Conservation (phyloP, 2,888 invertebrate genomes). For the Neoaliturus tenellus region DNA sequence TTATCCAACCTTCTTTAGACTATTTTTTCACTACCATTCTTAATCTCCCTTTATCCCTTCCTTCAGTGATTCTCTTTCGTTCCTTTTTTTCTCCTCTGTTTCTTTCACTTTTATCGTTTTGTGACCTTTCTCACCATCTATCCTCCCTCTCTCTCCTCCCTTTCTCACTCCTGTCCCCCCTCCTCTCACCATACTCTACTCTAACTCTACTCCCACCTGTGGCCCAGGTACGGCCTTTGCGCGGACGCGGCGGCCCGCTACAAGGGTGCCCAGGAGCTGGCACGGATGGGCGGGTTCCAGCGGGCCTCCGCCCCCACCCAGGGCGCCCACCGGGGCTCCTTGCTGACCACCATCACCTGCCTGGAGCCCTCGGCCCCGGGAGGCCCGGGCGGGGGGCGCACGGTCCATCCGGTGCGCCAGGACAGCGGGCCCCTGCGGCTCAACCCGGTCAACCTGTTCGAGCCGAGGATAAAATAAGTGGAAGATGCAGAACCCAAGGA, state of each 20-base stretch:
- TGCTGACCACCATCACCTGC: constrained; percentile 72
- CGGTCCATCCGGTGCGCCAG: not conserved
- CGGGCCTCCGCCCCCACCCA: constrained; percentile 70
- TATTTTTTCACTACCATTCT: too few relatives aligned
- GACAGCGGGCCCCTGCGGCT: not conserved
- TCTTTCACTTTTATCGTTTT: too few relatives aligned
- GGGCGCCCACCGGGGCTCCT: constrained; percentile 70
- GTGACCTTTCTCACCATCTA: too few relatives aligned
- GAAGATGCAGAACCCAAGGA: too few relatives aligned
- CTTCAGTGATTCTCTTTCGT: too few relatives aligned
- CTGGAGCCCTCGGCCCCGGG: constrained; percentile 67
- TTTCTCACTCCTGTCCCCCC: too few relatives aligned
- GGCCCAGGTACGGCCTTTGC: constrained; percentile 71
- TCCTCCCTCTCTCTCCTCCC: too few relatives aligned
- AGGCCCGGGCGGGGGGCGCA: too few relatives aligned
- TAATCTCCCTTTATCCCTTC: too few relatives aligned
- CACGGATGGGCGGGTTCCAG: constrained; percentile 66
- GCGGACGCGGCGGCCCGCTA: constrained; percentile 72
- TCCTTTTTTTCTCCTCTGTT: too few relatives aligned
- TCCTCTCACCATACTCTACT: constrained; percentile 55
- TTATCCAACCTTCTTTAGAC: too few relatives aligned
- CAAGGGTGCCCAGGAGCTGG: constrained; percentile 73
- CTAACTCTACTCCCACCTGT: not conserved
- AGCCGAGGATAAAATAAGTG: too few relatives aligned
- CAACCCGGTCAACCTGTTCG: not conserved